Base-by-base conservation (phyloP, 2,797 vertebrate species). In the Lithobates pipiens region DNA sequence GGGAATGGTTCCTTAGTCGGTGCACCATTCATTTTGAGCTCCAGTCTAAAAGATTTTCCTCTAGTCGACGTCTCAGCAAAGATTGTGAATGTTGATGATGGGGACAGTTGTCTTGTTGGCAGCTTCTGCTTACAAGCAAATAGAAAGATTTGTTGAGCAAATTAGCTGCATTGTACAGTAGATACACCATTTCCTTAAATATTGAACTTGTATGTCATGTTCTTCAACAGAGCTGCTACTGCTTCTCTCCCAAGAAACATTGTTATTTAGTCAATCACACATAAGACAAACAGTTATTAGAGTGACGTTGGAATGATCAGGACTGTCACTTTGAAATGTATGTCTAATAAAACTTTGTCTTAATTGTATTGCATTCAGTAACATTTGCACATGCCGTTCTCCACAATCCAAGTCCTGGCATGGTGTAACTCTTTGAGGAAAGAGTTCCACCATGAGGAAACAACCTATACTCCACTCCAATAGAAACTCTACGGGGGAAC, bases 131-230 rank as follows among this genome's bases (percentile, higher is more conserved):
- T 81, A 34, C 61, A 36, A 61, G 77, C 69, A 80, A 61, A 85
- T 74, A 70, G 65, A n/a, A 76, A 71, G 85, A 77, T 77, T 86
- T 86, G 78, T 86, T 46, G 79, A 71, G 44, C 71, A 81, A 86
- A 76, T 81, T 76, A 81, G 70, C 78, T 61, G 72, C 50, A 71
- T 71, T 81, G 63, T 71, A 44, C 25, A 76, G 67, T 10, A 9
- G 32, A 50, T 57, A 70, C 11, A 68, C 76, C 4, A 67, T n/a
- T 15, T 18, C 69, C 71, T 65, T 73, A 77, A 77, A 77, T 77
- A 82, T 77, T 86, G 36, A 70, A 75, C 65, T 57, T 86, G 79
- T 86, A 63, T 68, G 77, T 82, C 78, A 82, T 77, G 67, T 86
- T 81, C 44, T 69, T 44, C 54, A 63, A 36, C 25, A 18, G 25